Evolutionary conservation across 2,888 invertebrate species (phyloP), one percentile per base, ranked within the genome.

Genomic region (Neoitamus cyanurus): DNA sequence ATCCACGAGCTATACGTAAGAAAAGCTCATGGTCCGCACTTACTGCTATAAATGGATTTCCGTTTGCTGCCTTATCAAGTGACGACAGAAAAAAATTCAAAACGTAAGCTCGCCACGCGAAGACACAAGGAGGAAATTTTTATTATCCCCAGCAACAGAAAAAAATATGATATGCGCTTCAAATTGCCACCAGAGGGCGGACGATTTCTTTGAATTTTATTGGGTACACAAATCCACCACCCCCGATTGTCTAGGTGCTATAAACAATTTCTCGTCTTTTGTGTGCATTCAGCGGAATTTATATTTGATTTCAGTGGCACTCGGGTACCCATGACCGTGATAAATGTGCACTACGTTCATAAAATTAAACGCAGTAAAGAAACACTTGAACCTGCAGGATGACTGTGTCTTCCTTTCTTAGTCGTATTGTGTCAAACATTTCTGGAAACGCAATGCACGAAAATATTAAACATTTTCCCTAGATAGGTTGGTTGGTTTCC

Each of bases 1-100:
- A 42, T 70, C 1, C 30, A 11, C 31, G 28, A 77, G 46, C 25
- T 20, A 3, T 42, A 42, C 11, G n/a, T 42, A 42, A 28, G 30
- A 75, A 69, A 42, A 75, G 75, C 75, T 75, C 75, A 20, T 25
- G 37, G 13, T 25, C 13, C 25, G 30, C 28, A 77, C 42, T 77
- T 46, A 30, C 77, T n/a, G 77, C 28, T 46, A 25, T 77, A 77
- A 77, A 77, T 46, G 42, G 77, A 77, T 77, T 77, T 37, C 30
- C 15, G 31, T 73, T 7, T 20, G 34, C 75, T 30, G 46, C 42
- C 42, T 46, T 46, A 77, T 46, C 77, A 42, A 77, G 2, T 46
- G 77, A 42, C 46, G 25, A 6, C 25, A 46, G 30, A 46, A 75
- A 75, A 36, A 30, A 70, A 42, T 46, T 15, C 25, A 11, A n/a